phyloP scores from a whole-genome alignment of 2,888 invertebrate genomes.

The Acanthosepion lycidas region DNA sequence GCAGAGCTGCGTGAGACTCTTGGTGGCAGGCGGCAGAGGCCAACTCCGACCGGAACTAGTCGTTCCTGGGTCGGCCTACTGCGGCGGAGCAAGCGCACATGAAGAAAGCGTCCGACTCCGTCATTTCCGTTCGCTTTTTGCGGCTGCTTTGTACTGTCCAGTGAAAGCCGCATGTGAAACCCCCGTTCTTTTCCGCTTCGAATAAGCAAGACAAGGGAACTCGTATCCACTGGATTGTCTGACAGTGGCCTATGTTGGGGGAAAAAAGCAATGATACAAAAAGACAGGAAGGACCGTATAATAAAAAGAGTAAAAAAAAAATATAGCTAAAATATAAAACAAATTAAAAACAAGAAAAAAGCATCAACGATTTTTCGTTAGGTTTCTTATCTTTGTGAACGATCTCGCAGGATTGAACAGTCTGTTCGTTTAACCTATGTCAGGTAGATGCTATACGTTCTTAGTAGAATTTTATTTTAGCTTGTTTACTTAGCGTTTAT shows the following conservation, averaged over 20 bases:
- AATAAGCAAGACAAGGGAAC: not conserved
- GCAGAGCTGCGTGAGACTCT: not conserved
- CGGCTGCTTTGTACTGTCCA: not conserved
- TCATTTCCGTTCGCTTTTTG: not conserved
- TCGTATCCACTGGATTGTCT: not conserved
- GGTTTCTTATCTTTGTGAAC: no score
- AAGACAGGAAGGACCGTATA: not conserved
- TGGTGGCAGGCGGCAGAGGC: not conserved
- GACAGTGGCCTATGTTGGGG: not conserved
- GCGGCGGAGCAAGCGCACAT: conserved; percentile 6
- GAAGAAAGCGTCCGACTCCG: not conserved
- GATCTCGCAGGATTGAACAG: no score
- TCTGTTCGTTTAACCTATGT: no score
- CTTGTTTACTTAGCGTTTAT: no score
- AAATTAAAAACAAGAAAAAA: no score
- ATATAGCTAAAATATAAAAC: no score
- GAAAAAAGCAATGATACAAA: not conserved
- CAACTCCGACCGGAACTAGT: not conserved
- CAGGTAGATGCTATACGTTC: no score
- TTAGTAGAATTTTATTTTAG: no score
- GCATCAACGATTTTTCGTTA: no score
- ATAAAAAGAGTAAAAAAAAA: not conserved
- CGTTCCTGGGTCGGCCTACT: conserved; percentile 11
- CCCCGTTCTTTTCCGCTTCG: not conserved
- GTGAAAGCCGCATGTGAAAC: not conserved